These are phyloP conservation scores for Ormyrus labotus DNA, from an alignment of 2,888 invertebrate species.

Conservation along the genomic window DNA sequence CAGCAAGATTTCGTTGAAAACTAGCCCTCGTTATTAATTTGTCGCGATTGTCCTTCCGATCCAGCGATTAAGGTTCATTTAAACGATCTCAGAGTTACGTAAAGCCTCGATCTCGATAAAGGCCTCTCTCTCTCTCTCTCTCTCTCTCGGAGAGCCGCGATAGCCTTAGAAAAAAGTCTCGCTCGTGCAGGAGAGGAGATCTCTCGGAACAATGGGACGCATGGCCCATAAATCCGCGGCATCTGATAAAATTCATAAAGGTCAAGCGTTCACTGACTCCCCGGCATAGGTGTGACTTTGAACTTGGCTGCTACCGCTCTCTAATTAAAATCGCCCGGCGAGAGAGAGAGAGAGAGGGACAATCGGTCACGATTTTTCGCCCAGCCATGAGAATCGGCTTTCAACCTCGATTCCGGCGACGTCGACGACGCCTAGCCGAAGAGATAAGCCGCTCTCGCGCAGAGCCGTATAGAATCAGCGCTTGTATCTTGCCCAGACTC, in stretches of 20 bases:
- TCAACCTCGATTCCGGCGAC: constrained; percentile 15
- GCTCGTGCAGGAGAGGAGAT: not conserved
- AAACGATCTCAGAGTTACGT: no score
- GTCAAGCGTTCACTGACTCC: not conserved
- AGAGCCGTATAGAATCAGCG: constrained; percentile 2
- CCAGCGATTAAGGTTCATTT: no score
- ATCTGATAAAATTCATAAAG: constrained; percentile 44
- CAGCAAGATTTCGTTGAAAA: no score
- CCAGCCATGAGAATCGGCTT: constrained; percentile 24
- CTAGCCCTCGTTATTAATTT: no score
- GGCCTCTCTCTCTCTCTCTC: no score
- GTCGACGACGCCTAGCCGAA: constrained; percentile 6
- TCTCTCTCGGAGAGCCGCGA: not conserved
- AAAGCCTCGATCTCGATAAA: no score
- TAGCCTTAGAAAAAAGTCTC: not conserved
- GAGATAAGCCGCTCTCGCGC: not conserved
- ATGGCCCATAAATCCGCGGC: constrained; percentile 17
- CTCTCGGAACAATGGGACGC: constrained; percentile 19
- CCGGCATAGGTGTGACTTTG: constrained; percentile 7
- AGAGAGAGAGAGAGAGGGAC: not conserved
- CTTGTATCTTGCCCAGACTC: constrained; percentile 15
- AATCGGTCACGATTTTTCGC: no score
- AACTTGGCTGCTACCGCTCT: constrained; percentile 19
- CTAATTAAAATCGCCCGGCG: constrained; percentile 20
- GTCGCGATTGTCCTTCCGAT: no score